Conservation (phyloP, 2,888 invertebrate genomes). For the Campoplex capitator region DNA sequence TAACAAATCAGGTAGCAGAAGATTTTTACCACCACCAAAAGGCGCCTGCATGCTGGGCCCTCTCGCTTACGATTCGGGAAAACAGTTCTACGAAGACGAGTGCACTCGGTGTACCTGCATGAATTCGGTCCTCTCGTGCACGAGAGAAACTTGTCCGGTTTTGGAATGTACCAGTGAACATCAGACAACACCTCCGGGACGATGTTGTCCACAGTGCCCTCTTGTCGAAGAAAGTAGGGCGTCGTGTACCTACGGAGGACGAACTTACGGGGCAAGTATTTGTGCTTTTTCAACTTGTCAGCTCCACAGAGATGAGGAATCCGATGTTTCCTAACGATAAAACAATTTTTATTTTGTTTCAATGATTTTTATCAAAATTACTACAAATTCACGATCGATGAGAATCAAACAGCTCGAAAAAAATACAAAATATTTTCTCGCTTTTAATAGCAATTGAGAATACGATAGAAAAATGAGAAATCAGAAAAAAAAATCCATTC, state of each 20-base stretch:
- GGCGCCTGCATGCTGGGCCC: constrained; percentile 90
- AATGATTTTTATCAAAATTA: no score
- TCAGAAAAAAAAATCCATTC: not conserved
- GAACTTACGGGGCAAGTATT: constrained; percentile 89
- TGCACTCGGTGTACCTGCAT: constrained; percentile 95
- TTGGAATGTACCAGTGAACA: constrained; percentile 92
- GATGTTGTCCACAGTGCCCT: constrained; percentile 93
- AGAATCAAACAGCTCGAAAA: no score
- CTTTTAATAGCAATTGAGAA: no score
- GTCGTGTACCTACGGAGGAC: constrained; percentile 88
- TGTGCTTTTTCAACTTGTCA: not conserved
- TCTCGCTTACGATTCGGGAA: constrained; percentile 88
- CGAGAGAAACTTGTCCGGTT: constrained; percentile 94
- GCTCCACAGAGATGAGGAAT: no score
- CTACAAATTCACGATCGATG: no score
- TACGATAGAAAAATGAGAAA: no score
- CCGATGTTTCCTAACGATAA: no score
- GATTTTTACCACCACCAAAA: constrained; percentile 85
- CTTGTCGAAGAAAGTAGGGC: constrained; percentile 89
- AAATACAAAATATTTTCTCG: no score
- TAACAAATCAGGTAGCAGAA: constrained; percentile 83
- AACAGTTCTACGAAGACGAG: constrained; percentile 89
- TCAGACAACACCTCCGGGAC: constrained; percentile 88
- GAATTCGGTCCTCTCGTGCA: constrained; percentile 93
- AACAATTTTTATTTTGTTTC: no score